phyloP scores from a whole-genome alignment of 1,140 invertebrate species.

The Plutomurus gul region DNA sequence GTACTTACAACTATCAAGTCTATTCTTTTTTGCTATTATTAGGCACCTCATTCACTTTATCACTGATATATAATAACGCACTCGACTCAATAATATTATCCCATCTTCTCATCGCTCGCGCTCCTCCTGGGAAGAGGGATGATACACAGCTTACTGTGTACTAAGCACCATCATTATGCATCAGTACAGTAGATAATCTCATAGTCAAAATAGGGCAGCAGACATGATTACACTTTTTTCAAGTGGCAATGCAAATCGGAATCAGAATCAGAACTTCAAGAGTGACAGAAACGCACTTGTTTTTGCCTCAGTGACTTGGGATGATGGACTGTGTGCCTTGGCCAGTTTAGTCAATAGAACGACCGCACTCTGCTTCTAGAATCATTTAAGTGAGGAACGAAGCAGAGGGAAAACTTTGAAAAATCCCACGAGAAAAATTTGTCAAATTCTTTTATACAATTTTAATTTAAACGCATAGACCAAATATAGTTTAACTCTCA shows the following conservation, averaged over 20 bases:
- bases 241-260: too few species aligned
- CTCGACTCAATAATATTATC: slow-evolving; percentile 1
- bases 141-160: background rate
- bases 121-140: background rate
- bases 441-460: background rate
- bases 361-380: background rate
- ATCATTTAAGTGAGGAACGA: background rate
- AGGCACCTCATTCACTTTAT: slow-evolving; percentile 20
- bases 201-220: background rate
- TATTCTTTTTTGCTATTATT: slow-evolving; percentile 22
- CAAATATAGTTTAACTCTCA: too few species aligned
- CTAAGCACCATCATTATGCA: too few species aligned
- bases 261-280: slow-evolving; percentile 3
- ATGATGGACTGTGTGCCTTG: background rate
- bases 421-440: background rate
- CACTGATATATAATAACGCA: background rate
- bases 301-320: background rate
- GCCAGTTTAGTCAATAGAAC: background rate
- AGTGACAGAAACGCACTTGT: background rate
- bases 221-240: too few species aligned
- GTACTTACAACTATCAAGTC: background rate
- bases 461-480: background rate
- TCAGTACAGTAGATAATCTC: background rate
- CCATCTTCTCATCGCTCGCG: background rate
- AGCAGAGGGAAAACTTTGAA: background rate